These are phyloP conservation scores for Eilema sororculum DNA, from an alignment of 2,888 invertebrate species.

Conservation along the genomic window DNA sequence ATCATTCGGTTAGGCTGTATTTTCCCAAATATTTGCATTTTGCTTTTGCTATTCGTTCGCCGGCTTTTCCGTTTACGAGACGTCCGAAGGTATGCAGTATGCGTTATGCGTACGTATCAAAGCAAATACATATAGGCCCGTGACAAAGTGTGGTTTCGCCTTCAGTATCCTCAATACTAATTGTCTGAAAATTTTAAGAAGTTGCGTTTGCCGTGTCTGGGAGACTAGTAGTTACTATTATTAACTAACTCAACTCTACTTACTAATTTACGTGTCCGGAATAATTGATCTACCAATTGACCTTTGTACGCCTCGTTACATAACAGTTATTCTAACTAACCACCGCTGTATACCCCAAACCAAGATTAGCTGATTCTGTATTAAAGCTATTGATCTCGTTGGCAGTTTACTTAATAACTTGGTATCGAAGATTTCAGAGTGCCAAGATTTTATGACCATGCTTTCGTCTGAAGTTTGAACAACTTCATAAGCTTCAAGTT, in stretches of 20 bases:
- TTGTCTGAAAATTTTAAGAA: slow-evolving; percentile 8
- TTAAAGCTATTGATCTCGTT: too few relatives aligned
- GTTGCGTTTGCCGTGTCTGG: not conserved
- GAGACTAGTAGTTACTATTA: not conserved
- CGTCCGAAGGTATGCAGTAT: too few relatives aligned
- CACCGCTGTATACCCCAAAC: not conserved
- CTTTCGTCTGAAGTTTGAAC: not conserved
- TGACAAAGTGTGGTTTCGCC: too few relatives aligned
- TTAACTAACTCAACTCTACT: not conserved
- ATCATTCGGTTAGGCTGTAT: too few relatives aligned
- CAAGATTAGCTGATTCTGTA: not conserved
- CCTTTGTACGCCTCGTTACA: slow-evolving; percentile 17
- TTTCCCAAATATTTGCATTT: too few relatives aligned
- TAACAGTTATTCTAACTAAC: not conserved
- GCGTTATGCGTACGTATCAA: too few relatives aligned
- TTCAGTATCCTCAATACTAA: slow-evolving; percentile 1
- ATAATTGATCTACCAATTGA: slow-evolving; percentile 32
- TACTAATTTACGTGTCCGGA: slow-evolving; percentile 16
- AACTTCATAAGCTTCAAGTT: not conserved
- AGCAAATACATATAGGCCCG: too few relatives aligned
- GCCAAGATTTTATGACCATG: not conserved
- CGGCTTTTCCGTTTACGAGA: too few relatives aligned
- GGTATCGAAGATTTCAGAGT: not conserved
- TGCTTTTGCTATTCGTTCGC: too few relatives aligned
- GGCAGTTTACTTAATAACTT: not conserved